Evolutionary conservation across 2,888 invertebrate genomes (phyloP), one percentile per base, ranked within the genome.

Genomic region (Pandemis corylana): DNA sequence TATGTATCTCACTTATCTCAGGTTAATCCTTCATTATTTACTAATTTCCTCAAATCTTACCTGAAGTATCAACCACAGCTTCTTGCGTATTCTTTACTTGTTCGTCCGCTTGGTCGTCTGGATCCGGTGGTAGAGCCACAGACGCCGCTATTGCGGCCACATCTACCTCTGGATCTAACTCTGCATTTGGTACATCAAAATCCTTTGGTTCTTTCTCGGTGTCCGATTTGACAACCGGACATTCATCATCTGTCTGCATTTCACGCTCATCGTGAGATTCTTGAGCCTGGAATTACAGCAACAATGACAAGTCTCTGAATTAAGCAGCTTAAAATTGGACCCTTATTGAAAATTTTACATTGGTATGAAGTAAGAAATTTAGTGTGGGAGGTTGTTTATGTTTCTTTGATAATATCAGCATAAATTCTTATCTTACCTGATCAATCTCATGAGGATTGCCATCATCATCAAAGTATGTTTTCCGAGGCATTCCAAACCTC

Each of bases 391-490:
- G 28, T 36, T 36, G 28, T 36, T 36, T 36, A 36, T 36, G 28
- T 36, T 36, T 36, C 28, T 36, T 4, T 36, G 28, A 36, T 36
- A 36, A 36, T 36, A 36, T 36, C 4, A 36, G 28, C 28, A 36
- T 36, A 36, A 1, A 36, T 36, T 36, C 10, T 4, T 10, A 10
- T 12, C 77, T 80, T 80, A 92, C 92, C 86, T 88, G 86, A 61
- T 89, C 86, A 78, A 90, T 83, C 68, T 88, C 85, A 72, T 87
- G 90, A 3, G 95, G 90, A 78, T 96, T 95, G 0, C 96, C 96
- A 78, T 96, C 96, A 65, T 96, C 96, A 83, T 96, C 96, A 80
- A 96, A 96, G 80, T 95, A 95, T 12, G 95, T 95, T 83, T 96
- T 96, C 80, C 92, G 95, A 7, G 95, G 89, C 0, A 71, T 78